phyloP scores from a whole-genome alignment of 2,113 vertebrate genomes.

The Cinclus cinclus region DNA sequence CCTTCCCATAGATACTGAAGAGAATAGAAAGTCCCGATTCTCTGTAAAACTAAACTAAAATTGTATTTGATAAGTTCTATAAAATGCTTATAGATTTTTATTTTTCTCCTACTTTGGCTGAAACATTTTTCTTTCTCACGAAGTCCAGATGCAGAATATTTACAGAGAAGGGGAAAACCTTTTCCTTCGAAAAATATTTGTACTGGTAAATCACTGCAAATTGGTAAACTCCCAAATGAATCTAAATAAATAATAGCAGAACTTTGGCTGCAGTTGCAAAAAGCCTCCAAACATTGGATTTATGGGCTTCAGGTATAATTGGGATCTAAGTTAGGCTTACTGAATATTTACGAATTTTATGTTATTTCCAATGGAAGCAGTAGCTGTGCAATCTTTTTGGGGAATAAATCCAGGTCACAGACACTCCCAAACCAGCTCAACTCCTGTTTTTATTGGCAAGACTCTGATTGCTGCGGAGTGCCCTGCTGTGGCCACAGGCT shows the following conservation, averaged over 20 bases:
- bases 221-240: conserved; percentile 12
- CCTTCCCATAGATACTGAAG: neutral
- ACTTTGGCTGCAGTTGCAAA: conserved; percentile 14
- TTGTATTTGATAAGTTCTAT: conserved; percentile 43
- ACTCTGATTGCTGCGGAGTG: neutral
- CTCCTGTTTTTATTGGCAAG: neutral
- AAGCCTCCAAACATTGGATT: neutral
- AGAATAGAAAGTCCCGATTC: neutral
- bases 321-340: neutral
- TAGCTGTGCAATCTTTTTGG: neutral
- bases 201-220: neutral
- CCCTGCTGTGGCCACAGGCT: neutral
- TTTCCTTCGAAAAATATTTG: neutral
- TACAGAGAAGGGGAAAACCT: neutral
- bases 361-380: neutral
- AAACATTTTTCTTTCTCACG: neutral
- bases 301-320: neutral
- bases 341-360: neutral
- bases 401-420: neutral
- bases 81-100: conserved; percentile 49
- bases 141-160: neutral
- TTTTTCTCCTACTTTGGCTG: neutral
- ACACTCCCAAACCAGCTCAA: neutral
- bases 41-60: conserved; percentile 19
- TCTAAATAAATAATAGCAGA: conserved; percentile 33